phyloP scores from a whole-genome alignment of 2,797 vertebrate species.

The Amblyraja radiata region DNA sequence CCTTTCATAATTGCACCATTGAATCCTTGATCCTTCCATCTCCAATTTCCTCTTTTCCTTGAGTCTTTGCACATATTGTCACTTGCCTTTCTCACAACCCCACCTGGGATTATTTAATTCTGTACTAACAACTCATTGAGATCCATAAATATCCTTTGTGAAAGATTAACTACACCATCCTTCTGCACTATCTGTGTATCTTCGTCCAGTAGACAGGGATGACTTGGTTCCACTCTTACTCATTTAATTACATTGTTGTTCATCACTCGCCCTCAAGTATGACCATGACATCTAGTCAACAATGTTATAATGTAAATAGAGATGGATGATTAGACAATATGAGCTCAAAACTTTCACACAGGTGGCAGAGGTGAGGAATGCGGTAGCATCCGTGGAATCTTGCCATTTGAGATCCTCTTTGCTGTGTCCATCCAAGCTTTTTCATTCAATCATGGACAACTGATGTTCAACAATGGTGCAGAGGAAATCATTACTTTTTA shows the following conservation, averaged over 20 bases:
- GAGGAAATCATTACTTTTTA: too few relatives aligned
- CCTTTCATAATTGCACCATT: neutral
- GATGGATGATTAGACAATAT: too few relatives aligned
- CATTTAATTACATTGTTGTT: neutral
- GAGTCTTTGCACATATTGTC: neutral
- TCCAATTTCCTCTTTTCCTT: neutral
- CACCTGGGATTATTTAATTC: neutral
- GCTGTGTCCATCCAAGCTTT: neutral
- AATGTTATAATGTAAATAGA: too few relatives aligned
- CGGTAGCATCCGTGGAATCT: too few relatives aligned
- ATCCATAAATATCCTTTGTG: neutral
- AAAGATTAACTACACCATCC: neutral
- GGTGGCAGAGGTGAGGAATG: too few relatives aligned
- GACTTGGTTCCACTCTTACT: neutral
- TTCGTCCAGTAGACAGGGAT: neutral
- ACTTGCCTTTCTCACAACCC: neutral
- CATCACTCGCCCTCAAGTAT: too few relatives aligned
- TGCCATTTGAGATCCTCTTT: too few relatives aligned
- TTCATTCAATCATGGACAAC: neutral
- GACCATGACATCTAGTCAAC: too few relatives aligned
- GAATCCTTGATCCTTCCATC: neutral
- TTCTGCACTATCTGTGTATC: neutral
- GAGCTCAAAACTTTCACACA: too few relatives aligned
- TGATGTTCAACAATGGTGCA: too few relatives aligned
- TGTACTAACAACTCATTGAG: neutral